A percentile compares a stretch with the other conserved stretches of the same genome.
Evolutionary conservation across 2,797 vertebrate genomes (phyloP).

Genomic region (Graptemys geographica): DNA sequence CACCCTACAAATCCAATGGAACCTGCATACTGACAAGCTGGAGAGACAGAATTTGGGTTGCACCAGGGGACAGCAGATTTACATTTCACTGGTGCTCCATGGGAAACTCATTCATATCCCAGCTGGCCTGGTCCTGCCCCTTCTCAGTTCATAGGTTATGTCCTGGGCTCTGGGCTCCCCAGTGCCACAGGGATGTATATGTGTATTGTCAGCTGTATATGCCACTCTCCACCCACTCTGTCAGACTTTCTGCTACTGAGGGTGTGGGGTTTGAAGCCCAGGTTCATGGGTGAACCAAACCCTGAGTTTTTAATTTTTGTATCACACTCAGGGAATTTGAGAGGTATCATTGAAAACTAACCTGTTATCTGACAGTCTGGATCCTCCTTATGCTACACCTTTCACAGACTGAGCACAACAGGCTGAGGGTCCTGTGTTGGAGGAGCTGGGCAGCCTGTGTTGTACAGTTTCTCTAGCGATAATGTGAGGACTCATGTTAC

Average conservation of each 20-base stretch:
- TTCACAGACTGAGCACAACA: background rate
- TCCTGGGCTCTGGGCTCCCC: background rate
- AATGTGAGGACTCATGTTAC: background rate
- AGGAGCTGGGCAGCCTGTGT: background rate
- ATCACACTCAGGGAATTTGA: background rate
- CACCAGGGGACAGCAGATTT: background rate
- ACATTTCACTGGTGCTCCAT: background rate
- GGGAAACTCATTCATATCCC: background rate
- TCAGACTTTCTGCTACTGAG: background rate
- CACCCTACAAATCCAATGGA: background rate
- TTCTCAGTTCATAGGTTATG: background rate
- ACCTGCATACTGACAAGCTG: background rate
- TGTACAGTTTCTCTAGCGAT: background rate
- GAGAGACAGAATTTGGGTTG: background rate
- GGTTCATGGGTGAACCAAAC: background rate
- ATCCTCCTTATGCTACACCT: rapidly evolving
- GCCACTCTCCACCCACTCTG: background rate
- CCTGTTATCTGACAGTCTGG: background rate
- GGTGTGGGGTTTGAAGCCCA: background rate
- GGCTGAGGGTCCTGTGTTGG: background rate
- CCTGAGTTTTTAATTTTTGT: background rate
- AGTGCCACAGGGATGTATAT: background rate
- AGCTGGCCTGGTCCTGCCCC: background rate
- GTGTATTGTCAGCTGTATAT: background rate
- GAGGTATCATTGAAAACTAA: background rate